These are phyloP conservation scores for Parauchenoglanis ngamensis DNA, from an alignment of 2,797 vertebrate genomes.

Conservation along the genomic window DNA sequence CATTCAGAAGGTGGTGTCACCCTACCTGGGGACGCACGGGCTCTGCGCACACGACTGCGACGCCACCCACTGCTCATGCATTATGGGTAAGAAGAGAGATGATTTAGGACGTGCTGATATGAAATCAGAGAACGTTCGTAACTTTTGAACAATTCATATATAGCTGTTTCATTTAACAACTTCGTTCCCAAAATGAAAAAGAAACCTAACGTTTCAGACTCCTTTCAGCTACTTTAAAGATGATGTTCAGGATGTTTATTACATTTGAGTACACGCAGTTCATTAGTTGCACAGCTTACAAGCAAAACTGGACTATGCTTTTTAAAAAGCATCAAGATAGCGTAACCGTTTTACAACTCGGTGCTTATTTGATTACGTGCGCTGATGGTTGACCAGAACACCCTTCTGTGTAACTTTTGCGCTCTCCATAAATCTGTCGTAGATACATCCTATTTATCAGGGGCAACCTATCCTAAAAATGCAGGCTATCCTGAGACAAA, in stretches of 20 bases:
- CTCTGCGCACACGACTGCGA: conserved; percentile 85
- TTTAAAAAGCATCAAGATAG: not conserved
- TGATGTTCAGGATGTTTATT: not conserved
- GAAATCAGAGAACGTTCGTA: not conserved
- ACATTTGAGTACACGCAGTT: not conserved
- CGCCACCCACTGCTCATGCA: conserved; percentile 79
- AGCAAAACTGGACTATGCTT: not conserved
- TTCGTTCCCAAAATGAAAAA: not conserved
- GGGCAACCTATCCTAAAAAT: not conserved
- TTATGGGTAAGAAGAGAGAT: conserved; percentile 80
- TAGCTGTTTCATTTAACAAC: not conserved
- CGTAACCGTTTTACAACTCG: not conserved
- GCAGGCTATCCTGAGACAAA: not conserved
- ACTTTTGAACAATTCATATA: not conserved
- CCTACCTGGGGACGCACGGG: conserved; percentile 93
- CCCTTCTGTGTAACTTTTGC: not conserved
- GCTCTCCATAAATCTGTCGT: not conserved
- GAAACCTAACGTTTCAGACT: not conserved
- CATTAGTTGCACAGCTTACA: not conserved
- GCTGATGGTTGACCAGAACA: not conserved
- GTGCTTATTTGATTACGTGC: not conserved
- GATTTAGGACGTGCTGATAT: not conserved
- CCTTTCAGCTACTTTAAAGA: not conserved
- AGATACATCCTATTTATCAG: not conserved
- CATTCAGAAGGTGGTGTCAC: conserved; percentile 95